Percentiles rank a stretch among this genome's conserved stretches.
Evolutionary conservation across 2,113 vertebrate genomes (phyloP).

Genomic region (Circaetus gallicus): DNA sequence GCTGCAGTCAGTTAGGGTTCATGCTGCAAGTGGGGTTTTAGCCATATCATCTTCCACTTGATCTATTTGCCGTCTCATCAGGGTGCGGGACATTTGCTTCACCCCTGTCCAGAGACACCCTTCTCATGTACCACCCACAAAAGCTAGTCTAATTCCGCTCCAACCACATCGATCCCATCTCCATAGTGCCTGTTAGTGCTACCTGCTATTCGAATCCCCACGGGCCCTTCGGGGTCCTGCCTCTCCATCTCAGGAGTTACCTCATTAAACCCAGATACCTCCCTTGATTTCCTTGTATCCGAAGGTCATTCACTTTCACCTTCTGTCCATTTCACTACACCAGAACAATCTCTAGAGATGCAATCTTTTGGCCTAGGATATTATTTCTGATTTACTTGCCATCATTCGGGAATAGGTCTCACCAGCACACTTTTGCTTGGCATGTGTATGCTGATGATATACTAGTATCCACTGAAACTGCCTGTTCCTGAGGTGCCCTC

Average conservation of each 20-base stretch:
- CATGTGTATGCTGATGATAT: background rate
- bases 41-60: background rate
- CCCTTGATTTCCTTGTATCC: background rate
- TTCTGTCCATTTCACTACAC: background rate
- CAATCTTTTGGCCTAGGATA: background rate
- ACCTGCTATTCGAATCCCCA: background rate
- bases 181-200: background rate
- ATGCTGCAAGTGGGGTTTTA: background rate
- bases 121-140: background rate
- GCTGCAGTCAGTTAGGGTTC: background rate
- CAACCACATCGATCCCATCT: background rate
- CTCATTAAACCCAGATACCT: background rate
- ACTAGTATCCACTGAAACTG: background rate
- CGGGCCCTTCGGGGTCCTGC: rapidly evolving
- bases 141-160: background rate
- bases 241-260: background rate
- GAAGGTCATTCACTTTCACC: background rate
- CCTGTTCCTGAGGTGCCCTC: background rate
- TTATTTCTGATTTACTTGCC: background rate
- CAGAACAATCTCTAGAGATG: background rate
- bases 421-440: background rate
- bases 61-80: background rate
- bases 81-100: background rate
- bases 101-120: background rate
- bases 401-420: background rate